Evolutionary conservation across 2,797 vertebrate species (phyloP).

Genomic region (Phalanger gymnotis): DNA sequence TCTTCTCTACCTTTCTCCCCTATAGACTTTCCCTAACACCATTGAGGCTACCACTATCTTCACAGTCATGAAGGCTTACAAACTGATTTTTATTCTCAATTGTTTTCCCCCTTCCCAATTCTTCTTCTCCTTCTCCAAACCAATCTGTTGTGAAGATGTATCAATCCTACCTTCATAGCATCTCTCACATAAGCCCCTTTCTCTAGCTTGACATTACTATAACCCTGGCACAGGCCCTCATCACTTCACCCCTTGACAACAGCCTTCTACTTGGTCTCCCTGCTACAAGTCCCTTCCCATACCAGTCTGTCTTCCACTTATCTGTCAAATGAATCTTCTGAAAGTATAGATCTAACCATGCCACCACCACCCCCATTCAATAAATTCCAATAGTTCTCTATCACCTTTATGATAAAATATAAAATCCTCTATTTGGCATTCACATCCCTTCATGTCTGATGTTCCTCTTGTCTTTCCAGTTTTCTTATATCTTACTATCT

Average conservation of each 20-base stretch:
- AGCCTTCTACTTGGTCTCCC: background rate
- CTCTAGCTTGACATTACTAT: too few species aligned
- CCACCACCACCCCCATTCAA: background rate
- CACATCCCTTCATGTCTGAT: too few species aligned
- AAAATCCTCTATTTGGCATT: too few species aligned
- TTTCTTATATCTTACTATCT: too few species aligned
- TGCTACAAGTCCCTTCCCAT: background rate
- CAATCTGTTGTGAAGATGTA: too few species aligned
- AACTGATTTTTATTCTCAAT: background rate
- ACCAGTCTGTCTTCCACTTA: too few species aligned
- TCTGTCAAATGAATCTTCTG: too few species aligned
- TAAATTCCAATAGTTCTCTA: background rate
- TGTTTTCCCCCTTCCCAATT: background rate
- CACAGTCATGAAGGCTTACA: background rate
- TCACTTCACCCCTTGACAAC: too few species aligned
- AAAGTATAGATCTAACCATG: background rate
- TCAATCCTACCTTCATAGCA: too few species aligned
- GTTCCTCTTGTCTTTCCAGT: too few species aligned
- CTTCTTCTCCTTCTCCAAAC: background rate
- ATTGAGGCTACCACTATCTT: background rate
- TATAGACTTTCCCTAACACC: background rate
- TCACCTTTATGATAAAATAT: background rate
- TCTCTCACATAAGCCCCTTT: too few species aligned
- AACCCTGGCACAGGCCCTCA: too few species aligned
- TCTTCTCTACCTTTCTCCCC: background rate